phyloP scores from a whole-genome alignment of 2,888 invertebrate genomes.

The Sclerodermus sp. region DNA sequence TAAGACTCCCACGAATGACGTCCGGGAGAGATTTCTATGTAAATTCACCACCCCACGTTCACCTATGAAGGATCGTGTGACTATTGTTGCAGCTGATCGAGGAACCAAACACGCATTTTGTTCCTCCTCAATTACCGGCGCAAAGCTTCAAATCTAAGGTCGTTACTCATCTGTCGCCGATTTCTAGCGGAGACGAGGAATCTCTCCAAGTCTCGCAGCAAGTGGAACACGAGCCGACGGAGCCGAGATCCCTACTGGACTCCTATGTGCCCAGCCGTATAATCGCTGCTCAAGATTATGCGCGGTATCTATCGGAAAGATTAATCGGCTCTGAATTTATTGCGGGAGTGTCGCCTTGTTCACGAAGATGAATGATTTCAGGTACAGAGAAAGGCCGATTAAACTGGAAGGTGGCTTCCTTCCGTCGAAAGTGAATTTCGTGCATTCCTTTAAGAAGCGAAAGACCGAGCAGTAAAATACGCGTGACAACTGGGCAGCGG shows the following conservation, averaged over 20 bases:
- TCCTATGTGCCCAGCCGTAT: conserved; percentile 59
- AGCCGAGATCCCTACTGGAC: conserved; percentile 60
- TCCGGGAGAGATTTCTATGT: background rate
- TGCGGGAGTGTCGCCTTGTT: too few relatives aligned
- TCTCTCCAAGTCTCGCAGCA: too few relatives aligned
- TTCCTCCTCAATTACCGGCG: conserved; percentile 39
- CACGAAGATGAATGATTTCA: conserved; percentile 21
- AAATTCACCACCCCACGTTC: too few relatives aligned
- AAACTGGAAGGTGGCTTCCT: conserved; percentile 51
- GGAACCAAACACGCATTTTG: conserved; percentile 28
- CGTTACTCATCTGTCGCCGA: conserved; percentile 27
- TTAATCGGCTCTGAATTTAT: too few relatives aligned
- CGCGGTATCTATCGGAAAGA: conserved; percentile 32
- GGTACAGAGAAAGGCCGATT: conserved; percentile 52
- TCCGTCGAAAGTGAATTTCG: conserved; percentile 50
- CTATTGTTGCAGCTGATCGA: conserved; percentile 27
- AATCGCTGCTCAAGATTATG: conserved; percentile 48
- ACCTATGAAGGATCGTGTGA: too few relatives aligned
- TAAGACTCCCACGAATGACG: conserved; percentile 12
- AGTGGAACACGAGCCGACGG: too few relatives aligned
- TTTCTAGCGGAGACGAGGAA: conserved; percentile 29
- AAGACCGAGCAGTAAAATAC: conserved; percentile 32
- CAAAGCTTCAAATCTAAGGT: conserved; percentile 40
- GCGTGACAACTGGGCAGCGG: background rate
- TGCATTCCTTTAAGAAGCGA: conserved; percentile 43